Percentiles rank a stretch among this genome's conserved stretches.
phyloP scores from a whole-genome alignment of 2,113 vertebrate species.

The Suncus etruscus region DNA sequence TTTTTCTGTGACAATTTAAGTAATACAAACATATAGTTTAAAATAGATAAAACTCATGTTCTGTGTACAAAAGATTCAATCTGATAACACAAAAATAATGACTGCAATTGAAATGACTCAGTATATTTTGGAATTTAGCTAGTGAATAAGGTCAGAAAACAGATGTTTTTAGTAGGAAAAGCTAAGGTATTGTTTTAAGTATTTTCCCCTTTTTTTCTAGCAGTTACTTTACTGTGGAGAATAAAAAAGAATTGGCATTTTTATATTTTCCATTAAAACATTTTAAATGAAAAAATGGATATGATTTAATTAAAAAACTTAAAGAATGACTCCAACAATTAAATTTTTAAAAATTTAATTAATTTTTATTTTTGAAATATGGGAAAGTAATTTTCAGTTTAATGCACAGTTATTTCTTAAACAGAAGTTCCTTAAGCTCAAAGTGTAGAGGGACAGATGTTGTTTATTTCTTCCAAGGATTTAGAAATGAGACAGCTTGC shows the following conservation, averaged over 20 bases:
- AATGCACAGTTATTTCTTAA: constrained; percentile 52
- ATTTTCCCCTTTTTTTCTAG: neutral
- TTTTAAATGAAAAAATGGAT: neutral
- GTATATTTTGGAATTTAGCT: constrained; percentile 3
- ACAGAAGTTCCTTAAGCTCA: constrained; percentile 34
- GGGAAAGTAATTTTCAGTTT: constrained; percentile 64
- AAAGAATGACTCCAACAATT: neutral
- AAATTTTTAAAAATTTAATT: constrained; percentile 25
- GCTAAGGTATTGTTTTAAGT: neutral
- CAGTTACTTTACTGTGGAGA: neutral
- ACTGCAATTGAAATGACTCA: neutral
- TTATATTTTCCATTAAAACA: neutral
- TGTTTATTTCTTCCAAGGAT: constrained; percentile 65
- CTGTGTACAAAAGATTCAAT: too few relatives aligned
- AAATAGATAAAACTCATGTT: neutral
- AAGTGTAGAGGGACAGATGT: constrained; percentile 76
- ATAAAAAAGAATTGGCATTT: neutral
- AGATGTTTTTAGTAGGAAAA: neutral
- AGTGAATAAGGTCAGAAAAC: neutral
- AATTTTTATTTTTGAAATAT: constrained; percentile 32
- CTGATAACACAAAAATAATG: too few relatives aligned
- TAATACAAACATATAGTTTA: constrained; percentile 17
- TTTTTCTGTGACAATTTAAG: neutral
- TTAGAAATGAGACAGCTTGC: constrained; percentile 66
- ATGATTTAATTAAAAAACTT: constrained; percentile 34